Percentiles rank a stretch among this genome's conserved stretches.
phyloP scores from a whole-genome alignment of 2,888 invertebrate species.

The Odontocolon sp. region DNA sequence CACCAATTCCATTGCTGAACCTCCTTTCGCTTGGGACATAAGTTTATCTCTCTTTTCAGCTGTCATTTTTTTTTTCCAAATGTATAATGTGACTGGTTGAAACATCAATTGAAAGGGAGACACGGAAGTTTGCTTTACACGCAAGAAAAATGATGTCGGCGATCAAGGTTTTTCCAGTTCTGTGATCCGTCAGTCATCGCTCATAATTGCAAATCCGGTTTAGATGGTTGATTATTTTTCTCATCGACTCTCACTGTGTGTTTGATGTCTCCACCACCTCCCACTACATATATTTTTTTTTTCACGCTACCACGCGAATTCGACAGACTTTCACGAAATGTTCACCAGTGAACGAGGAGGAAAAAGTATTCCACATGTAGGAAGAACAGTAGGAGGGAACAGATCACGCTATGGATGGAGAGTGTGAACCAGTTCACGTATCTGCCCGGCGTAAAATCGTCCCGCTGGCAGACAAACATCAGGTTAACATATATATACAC shows the following conservation, averaged over 20 bases:
- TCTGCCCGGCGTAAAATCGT: slow-evolving; percentile 25
- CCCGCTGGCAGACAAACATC: slow-evolving; percentile 25
- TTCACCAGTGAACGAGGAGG: slow-evolving; percentile 20
- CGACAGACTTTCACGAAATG: slow-evolving; percentile 41
- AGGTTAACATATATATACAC: slow-evolving; percentile 8
- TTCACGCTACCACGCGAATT: slow-evolving; percentile 15
- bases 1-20: neutral
- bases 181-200: slow-evolving; percentile 6
- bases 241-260: neutral
- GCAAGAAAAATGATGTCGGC: no score
- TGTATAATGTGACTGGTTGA: no score
- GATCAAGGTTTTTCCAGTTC: neutral
- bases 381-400: neutral
- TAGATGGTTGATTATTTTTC: neutral
- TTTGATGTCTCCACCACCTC: neutral
- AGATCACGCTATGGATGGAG: neutral
- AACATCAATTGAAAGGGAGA: neutral
- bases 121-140: neutral
- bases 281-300: neutral
- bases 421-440: slow-evolving; percentile 49
- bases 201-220: slow-evolving; percentile 5
- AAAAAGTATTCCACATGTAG: slow-evolving; percentile 30
- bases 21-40: no score
- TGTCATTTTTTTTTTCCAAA: no score
- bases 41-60: no score